Evolutionary conservation across 2,113 vertebrate genomes (phyloP), one percentile per base, ranked within the genome.

Genomic region (Psilopsiagon aymara): DNA sequence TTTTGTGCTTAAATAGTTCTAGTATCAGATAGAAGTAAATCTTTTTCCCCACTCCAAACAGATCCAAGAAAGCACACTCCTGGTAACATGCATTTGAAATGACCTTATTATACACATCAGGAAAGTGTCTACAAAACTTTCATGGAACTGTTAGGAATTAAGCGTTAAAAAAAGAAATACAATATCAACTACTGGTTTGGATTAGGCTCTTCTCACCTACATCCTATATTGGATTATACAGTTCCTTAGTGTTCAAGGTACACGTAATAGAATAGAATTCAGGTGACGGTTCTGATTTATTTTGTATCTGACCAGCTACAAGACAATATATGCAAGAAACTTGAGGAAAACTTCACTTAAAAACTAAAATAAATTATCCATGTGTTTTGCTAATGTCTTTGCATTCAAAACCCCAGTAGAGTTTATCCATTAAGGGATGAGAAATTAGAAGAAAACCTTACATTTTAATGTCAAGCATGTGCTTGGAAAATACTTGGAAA

Each of bases 81-180:
- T 97, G 97, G 92, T 97, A 98, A 97, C 71, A 76, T 94, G 97
- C 96, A 98, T 98, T 98, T 96, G 96, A 97, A 94, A 96, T 98
- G 98, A 99, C 98, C 97, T 98, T 98, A 92, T 95, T 69, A 78
- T 77, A 80, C 84, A 98, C 97, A 97, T 93, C 92, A 91, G 96
- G 97, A 96, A 98, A 98, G 95, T 35, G 76, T 92, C 91, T 94
- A 88, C 94, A 86, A 74, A 94, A 87, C 90, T 97, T 97, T 73
- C 76, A 82, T n/a, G 71, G 86, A 68, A 81, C 80, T 69, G 44
- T 27, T 64, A 82, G 80, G 92, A 95, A 79, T 71, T 93, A 79
- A 82, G 71, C 62, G 84, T 91, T 79, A 93, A 93, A 80, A 95
- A 96, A 82, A 85, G 47, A 68, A 88, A 96, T 41, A 25, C 19